phyloP scores from a whole-genome alignment of 2,888 invertebrate species.

The Lepeophtheirus nordmannii region DNA sequence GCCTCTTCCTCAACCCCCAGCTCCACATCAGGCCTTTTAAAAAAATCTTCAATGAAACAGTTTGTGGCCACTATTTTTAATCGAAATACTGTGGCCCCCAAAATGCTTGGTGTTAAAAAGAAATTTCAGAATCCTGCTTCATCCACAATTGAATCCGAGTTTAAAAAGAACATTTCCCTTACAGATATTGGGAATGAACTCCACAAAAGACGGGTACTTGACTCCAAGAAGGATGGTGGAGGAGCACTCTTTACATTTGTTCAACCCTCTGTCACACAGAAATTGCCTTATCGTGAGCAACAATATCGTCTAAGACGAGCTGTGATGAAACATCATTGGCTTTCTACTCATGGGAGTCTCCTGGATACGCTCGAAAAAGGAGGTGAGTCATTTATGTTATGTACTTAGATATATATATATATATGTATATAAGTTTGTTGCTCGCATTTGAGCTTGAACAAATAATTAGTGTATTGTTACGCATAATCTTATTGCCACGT shows the following conservation, averaged over 20 bases:
- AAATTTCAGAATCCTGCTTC: not conserved
- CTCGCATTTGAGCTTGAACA: too few species aligned
- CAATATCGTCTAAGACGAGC: constrained; percentile 3
- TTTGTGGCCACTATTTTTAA: not conserved
- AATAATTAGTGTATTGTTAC: too few species aligned
- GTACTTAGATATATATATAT: too few species aligned
- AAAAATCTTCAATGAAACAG: not conserved
- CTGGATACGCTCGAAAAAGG: constrained; percentile 5
- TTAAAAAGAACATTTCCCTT: not conserved
- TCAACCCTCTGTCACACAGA: constrained; percentile 5
- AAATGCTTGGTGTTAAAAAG: not conserved
- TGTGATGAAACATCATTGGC: constrained; percentile 4
- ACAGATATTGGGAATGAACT: not conserved
- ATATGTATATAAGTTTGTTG: too few species aligned
- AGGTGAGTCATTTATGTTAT: not conserved
- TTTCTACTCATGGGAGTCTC: not conserved
- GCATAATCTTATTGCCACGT: too few species aligned
- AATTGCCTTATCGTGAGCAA: constrained; percentile 15
- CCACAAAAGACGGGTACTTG: not conserved
- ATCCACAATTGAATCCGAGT: not conserved
- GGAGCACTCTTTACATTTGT: constrained; percentile 15
- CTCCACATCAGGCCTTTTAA: not conserved
- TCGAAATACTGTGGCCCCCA: not conserved
- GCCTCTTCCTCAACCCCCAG: not conserved
- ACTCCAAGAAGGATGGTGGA: constrained; percentile 1